Evolutionary conservation across 2,797 vertebrate species (phyloP).

Genomic region (Sebastes ruberrimus): DNA sequence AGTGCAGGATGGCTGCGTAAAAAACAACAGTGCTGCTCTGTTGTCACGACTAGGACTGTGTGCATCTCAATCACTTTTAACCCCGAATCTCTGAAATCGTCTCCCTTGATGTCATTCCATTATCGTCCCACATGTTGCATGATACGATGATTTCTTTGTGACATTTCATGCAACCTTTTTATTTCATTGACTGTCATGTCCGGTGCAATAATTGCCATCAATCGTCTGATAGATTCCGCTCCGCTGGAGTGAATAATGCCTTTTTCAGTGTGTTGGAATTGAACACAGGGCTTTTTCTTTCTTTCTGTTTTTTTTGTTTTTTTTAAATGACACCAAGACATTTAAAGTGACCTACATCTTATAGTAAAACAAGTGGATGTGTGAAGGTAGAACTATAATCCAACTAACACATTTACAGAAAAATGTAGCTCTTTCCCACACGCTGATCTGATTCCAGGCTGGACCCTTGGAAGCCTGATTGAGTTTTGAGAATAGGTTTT

Average conservation of each 20-base stretch:
- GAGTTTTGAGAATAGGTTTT: conserved; percentile 33
- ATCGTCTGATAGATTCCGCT: conserved; percentile 22
- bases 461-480: conserved; percentile 76
- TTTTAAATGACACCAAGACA: neutral
- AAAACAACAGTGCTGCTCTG: neutral
- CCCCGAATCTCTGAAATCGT: neutral
- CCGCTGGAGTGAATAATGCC: conserved; percentile 52
- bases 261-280: conserved; percentile 50
- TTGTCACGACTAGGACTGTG: neutral
- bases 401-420: conserved; percentile 9
- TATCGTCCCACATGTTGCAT: conserved; percentile 5
- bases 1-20: neutral
- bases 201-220: conserved; percentile 60
- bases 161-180: neutral
- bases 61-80: conserved; percentile 21
- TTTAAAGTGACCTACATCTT: conserved; percentile 39
- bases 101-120: neutral
- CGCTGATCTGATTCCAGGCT: conserved; percentile 68
- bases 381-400: conserved; percentile 26
- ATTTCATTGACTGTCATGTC: conserved; percentile 7
- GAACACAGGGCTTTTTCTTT: conserved; percentile 15
- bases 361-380: neutral
- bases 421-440: conserved; percentile 6
- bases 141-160: neutral
- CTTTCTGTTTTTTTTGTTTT: neutral